Conservation (phyloP, 2,113 vertebrate genomes). For the Spea bombifrons region DNA sequence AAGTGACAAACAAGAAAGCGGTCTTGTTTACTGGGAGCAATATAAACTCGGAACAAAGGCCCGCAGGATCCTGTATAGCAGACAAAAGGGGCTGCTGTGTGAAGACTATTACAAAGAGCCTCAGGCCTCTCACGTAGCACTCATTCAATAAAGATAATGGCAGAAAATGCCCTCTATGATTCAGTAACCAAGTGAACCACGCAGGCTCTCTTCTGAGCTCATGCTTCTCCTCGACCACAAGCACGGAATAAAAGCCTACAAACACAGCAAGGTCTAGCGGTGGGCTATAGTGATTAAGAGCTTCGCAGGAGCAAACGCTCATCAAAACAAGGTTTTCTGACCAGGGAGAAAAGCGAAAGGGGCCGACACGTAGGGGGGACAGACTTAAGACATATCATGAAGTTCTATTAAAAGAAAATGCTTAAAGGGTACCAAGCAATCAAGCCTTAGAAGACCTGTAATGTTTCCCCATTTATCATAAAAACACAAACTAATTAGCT, state of each 20-base stretch:
- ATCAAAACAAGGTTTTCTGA: too few species aligned
- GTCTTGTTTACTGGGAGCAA: neutral
- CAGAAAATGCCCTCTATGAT: neutral
- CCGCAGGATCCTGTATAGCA: neutral
- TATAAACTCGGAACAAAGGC: neutral
- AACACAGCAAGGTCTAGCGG: neutral
- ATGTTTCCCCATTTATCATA: too few species aligned
- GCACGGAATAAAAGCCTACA: neutral
- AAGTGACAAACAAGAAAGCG: neutral
- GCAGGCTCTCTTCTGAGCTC: neutral
- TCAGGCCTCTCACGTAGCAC: neutral
- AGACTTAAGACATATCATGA: too few species aligned
- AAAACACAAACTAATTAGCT: too few species aligned
- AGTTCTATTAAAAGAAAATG: too few species aligned
- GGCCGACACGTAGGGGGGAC: too few species aligned
- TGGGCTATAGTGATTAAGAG: neutral
- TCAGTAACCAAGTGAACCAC: neutral
- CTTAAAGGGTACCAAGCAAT: too few species aligned
- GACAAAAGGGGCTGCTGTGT: conserved; percentile 1
- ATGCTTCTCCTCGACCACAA: neutral
- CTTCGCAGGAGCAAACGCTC: too few species aligned
- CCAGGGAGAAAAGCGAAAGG: too few species aligned
- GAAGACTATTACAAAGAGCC: neutral
- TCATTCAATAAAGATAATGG: neutral
- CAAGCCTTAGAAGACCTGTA: too few species aligned